phyloP scores from a whole-genome alignment of 2,888 invertebrate genomes.

The Onthophagus sagittarius region DNA sequence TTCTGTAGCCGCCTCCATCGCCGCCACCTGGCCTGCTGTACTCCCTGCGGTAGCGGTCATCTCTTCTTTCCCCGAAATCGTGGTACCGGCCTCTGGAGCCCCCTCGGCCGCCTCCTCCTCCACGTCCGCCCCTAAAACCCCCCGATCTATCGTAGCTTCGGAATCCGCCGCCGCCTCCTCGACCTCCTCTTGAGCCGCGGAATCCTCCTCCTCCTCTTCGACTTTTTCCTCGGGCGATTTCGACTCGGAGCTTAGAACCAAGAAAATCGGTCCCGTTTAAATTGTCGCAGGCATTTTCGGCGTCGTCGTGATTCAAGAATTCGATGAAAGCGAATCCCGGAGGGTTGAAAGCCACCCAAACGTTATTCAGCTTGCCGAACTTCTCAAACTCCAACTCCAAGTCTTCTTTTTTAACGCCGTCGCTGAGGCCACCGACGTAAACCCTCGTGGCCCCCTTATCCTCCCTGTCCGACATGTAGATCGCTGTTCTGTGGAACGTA shows the following conservation, averaged over 20 bases:
- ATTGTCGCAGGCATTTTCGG: slow-evolving; percentile 83
- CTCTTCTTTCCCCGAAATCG: slow-evolving; percentile 39
- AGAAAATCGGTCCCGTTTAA: slow-evolving; percentile 84
- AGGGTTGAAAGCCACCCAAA: slow-evolving; percentile 92
- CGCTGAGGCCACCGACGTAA: slow-evolving; percentile 85
- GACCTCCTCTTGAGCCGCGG: slow-evolving; percentile 55
- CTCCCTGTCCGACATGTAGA: slow-evolving; percentile 33
- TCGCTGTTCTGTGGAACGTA: slow-evolving; percentile 45
- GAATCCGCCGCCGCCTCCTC: slow-evolving; percentile 45
- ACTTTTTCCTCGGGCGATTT: slow-evolving; percentile 79
- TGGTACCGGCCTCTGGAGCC: slow-evolving; percentile 37
- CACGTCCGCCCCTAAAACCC: slow-evolving; percentile 46
- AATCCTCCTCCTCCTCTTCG: slow-evolving; percentile 60
- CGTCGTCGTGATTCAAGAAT: slow-evolving; percentile 84
- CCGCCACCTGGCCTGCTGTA: slow-evolving; percentile 27
- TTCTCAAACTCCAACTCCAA: slow-evolving; percentile 87
- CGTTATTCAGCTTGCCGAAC: slow-evolving; percentile 87
- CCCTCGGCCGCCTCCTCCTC: slow-evolving; percentile 43
- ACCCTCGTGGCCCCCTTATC: slow-evolving; percentile 66
- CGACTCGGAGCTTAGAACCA: slow-evolving; percentile 83
- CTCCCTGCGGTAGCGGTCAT: slow-evolving; percentile 30
- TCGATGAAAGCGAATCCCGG: slow-evolving; percentile 94
- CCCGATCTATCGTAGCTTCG: slow-evolving; percentile 45
- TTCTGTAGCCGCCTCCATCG: slow-evolving; percentile 35
- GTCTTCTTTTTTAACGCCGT: slow-evolving; percentile 88